Percentiles rank a stretch among this genome's conserved stretches.
Conservation (phyloP, 2,113 vertebrate genomes). For the Anolis carolinensis region DNA sequence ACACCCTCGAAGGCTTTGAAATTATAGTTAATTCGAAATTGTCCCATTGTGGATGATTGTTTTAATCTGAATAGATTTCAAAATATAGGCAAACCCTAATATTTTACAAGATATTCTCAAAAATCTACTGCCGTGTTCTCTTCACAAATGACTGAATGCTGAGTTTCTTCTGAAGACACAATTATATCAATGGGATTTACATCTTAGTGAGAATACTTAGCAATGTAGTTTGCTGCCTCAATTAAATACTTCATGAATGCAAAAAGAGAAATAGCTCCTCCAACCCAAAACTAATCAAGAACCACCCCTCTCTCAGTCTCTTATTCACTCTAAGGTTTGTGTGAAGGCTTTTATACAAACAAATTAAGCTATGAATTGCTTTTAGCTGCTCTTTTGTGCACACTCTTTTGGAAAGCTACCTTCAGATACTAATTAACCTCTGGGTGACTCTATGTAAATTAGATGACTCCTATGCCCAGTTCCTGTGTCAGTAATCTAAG, state of each 20-base stretch:
- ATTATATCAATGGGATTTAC: not conserved
- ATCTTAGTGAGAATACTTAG: not conserved
- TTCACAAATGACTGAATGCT: not conserved
- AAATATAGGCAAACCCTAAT: slow-evolving; percentile 30
- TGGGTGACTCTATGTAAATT: slow-evolving; percentile 69
- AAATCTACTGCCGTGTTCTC: not conserved
- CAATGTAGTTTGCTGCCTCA: not conserved
- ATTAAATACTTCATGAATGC: not conserved
- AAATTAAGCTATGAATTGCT: slow-evolving; percentile 65
- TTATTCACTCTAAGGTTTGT: not conserved
- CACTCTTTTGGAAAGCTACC: slow-evolving; percentile 67
- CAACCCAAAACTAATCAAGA: slow-evolving; percentile 20
- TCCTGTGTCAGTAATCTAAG: slow-evolving; percentile 39
- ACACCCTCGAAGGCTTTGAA: not conserved
- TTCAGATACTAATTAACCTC: slow-evolving; percentile 68
- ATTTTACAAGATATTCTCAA: slow-evolving; percentile 29
- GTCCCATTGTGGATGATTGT: not conserved
- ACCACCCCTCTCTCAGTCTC: not conserved
- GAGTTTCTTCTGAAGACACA: not conserved
- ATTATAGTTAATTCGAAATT: not conserved
- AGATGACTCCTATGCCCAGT: slow-evolving; percentile 53
- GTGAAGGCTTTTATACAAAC: slow-evolving; percentile 48
- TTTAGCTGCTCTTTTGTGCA: slow-evolving; percentile 62
- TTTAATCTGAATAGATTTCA: not conserved
- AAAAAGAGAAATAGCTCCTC: slow-evolving; percentile 45